Conservation (phyloP, 2,888 invertebrate species). For the Spisula subtruncata region DNA sequence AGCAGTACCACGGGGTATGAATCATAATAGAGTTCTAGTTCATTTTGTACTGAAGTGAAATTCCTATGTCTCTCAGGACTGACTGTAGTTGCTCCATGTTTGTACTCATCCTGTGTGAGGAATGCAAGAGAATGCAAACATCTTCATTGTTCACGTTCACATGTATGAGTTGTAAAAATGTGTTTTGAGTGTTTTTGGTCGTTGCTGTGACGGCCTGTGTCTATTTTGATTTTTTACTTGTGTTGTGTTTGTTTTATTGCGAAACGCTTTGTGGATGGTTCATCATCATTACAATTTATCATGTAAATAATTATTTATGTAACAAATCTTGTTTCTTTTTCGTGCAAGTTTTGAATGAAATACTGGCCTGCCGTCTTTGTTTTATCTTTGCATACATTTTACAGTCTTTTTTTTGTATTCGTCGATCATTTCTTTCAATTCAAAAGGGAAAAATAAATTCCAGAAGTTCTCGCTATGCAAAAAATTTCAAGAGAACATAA, state of each 20-base stretch:
- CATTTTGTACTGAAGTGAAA: conserved; percentile 40
- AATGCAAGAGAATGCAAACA: background rate
- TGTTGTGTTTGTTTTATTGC: conserved; percentile 34
- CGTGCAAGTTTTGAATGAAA: conserved; percentile 37
- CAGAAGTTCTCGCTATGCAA: conserved; percentile 42
- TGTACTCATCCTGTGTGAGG: conserved; percentile 35
- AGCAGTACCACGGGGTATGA: too few relatives aligned
- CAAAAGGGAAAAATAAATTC: background rate
- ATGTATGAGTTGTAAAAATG: conserved; percentile 21
- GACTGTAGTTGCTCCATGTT: conserved; percentile 45
- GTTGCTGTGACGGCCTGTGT: background rate
- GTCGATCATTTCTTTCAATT: background rate
- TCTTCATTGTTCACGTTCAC: background rate
- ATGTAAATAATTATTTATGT: conserved; percentile 52
- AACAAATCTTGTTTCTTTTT: conserved; percentile 36
- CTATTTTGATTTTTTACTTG: conserved; percentile 35
- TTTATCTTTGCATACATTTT: conserved; percentile 24
- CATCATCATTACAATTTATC: conserved; percentile 41
- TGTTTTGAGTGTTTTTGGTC: background rate
- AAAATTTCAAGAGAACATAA: background rate
- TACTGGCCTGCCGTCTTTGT: conserved; percentile 17
- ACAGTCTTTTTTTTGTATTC: background rate
- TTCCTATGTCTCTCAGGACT: conserved; percentile 47
- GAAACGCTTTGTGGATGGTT: conserved; percentile 37
- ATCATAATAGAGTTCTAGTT: background rate